A percentile compares a stretch with the other conserved stretches of the same genome.
These are phyloP conservation scores for Orthonevra nobilis DNA, from an alignment of 2,888 invertebrate genomes.

Conservation along the genomic window DNA sequence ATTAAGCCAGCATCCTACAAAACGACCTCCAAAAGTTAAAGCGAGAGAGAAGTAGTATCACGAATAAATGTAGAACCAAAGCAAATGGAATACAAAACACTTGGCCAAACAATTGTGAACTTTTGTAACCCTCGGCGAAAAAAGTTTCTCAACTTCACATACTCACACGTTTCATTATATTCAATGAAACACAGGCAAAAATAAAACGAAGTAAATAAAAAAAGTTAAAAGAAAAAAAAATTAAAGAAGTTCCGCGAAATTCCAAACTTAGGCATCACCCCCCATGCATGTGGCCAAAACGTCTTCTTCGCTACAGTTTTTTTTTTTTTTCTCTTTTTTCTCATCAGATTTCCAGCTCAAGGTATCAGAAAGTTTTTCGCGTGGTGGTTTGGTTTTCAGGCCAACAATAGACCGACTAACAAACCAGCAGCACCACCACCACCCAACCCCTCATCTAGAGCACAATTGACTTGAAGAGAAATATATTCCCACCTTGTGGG, in stretches of 20 bases:
- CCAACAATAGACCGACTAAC: slow-evolving; percentile 58
- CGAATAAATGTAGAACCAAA: slow-evolving; percentile 39
- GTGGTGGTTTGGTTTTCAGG: slow-evolving; percentile 41
- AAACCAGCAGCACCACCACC: slow-evolving; percentile 17
- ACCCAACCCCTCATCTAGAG: slow-evolving; percentile 10
- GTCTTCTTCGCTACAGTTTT: too few species aligned
- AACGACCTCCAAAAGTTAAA: too few species aligned
- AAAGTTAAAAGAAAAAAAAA: slow-evolving; percentile 23
- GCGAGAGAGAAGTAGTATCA: slow-evolving; percentile 37
- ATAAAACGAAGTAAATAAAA: neutral
- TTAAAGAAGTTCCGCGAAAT: slow-evolving; percentile 63
- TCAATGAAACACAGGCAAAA: neutral
- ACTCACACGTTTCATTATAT: slow-evolving; percentile 35
- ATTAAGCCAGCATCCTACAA: slow-evolving; percentile 47
- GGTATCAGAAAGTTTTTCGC: slow-evolving; percentile 59
- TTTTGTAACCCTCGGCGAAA: slow-evolving; percentile 26
- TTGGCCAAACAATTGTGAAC: slow-evolving; percentile 68
- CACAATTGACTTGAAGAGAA: slow-evolving; percentile 43
- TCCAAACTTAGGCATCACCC: slow-evolving; percentile 13
- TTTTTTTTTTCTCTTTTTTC: slow-evolving; percentile 2
- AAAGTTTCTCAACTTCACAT: slow-evolving; percentile 47
- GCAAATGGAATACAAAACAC: slow-evolving; percentile 46
- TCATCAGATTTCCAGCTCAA: slow-evolving; percentile 47
- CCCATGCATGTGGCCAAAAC: neutral
- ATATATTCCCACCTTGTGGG: slow-evolving; percentile 55